These are phyloP conservation scores for Dendronephthya gigantea DNA, from an alignment of 64 coral and sea anemone species.

Conservation along the genomic window DNA sequence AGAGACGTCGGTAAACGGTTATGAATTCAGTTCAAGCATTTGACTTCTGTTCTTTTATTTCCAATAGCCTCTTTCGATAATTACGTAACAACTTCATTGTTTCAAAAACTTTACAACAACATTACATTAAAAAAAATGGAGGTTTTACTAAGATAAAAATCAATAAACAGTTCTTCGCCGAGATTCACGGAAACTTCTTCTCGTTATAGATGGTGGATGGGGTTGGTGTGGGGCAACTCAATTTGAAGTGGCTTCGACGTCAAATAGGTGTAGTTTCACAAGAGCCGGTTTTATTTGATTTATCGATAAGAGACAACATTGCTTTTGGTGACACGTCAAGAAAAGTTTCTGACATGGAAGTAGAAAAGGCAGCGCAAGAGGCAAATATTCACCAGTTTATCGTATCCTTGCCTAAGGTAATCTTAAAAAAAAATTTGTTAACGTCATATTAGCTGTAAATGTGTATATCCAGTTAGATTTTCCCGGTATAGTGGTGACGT, in stretches of 20 bases:
- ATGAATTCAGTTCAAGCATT: no score
- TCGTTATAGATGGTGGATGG: constrained; percentile 55
- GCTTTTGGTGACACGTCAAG: constrained; percentile 72
- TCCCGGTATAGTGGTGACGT: no score
- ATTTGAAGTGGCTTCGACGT: constrained; percentile 72
- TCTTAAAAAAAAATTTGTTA: not conserved
- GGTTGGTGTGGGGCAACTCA: constrained; percentile 42
- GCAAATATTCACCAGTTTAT: constrained; percentile 9
- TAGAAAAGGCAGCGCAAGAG: not conserved
- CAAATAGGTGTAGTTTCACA: constrained; percentile 78
- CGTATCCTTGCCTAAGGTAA: not conserved
- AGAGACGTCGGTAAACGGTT: no score
- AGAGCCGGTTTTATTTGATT: constrained; percentile 75
- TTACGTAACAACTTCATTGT: no score
- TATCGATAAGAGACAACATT: constrained; percentile 59
- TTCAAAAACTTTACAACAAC: no score
- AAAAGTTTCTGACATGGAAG: constrained; percentile 13
- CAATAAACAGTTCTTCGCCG: no score
- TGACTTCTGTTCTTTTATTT: no score
- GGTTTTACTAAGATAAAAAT: no score
- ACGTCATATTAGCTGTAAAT: not conserved
- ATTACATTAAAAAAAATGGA: no score
- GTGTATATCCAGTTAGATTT: no score
- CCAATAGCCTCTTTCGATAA: no score
- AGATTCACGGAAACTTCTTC: no score